Percentiles rank a stretch among this genome's conserved stretches.
Evolutionary conservation across 2,113 vertebrate genomes (phyloP).

Genomic region (Tragelaphus strepsiceros): DNA sequence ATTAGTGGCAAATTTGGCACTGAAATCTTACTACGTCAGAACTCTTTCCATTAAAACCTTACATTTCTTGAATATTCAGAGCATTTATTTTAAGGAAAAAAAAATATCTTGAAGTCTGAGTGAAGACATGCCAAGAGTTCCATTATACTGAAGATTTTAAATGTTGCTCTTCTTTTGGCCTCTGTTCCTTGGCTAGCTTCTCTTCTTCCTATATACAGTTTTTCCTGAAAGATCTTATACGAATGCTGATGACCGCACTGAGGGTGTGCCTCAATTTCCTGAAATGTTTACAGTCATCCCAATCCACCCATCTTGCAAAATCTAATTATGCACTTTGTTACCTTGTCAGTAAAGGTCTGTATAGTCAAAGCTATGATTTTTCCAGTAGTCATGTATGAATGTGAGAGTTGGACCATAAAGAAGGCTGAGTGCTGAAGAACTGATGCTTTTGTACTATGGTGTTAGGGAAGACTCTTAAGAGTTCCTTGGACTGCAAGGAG

Average conservation of each 20-base stretch:
- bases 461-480: neutral
- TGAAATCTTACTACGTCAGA: slow-evolving; percentile 23
- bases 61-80: slow-evolving; percentile 49
- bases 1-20: slow-evolving; percentile 37
- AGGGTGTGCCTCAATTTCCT: neutral
- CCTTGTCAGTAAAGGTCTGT: neutral
- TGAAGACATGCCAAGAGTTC: slow-evolving; percentile 52
- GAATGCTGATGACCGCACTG: neutral
- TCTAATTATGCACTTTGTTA: neutral
- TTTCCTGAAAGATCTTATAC: neutral
- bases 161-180: slow-evolving; percentile 17
- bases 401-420: neutral
- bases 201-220: neutral
- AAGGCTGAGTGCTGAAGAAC: neutral
- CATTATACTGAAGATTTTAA: slow-evolving; percentile 60
- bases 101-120: slow-evolving; percentile 1
- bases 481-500: neutral
- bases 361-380: neutral
- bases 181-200: neutral
- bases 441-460: neutral
- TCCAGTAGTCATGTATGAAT: neutral
- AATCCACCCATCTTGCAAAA: neutral
- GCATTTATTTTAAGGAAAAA: slow-evolving; percentile 51
- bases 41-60: slow-evolving; percentile 50
- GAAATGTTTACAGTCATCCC: neutral